Base-by-base conservation (phyloP, 2,797 vertebrate genomes). In the Diceros bicornis region DNA sequence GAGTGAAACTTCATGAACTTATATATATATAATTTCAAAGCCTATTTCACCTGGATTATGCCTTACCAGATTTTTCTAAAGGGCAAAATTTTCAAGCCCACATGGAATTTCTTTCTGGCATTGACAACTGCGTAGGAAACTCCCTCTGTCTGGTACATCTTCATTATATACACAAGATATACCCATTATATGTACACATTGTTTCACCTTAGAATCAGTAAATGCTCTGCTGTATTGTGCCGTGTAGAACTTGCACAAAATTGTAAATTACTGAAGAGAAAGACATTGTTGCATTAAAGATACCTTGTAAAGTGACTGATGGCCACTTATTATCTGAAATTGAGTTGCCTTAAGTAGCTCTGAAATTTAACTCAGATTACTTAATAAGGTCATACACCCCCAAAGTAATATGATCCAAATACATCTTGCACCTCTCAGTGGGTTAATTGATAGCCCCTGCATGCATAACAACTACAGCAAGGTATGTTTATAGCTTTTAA, bases 61-160 rank as follows among this genome's bases (percentile, higher is more conserved):
- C n/a, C 12, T 68, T 50, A 74, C 17, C 20, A 61, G 3, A 89
- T 89, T 61, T 96, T 85, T 89, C 59, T 62, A 41, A 75, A 52
- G 9, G 10, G 52, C 6, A 64, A 75, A 81, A 62, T 85, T 75
- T 89, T 25, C 20, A 93, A 93, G 20, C 27, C 34, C 25, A 50
- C 6, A n/a, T 95, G n/a, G 6, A 62, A 57, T 91, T 93, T 93
- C 52, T 41, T 86, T 89, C 14, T 72, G 57, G 50, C n/a, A 50
- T 44, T 92, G 34, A 87, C 32, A 55, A 8, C 66, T 41, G 7
- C 41, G 72, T 44, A 59, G 44, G 13, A 75, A 77, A 69, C 47
- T 61, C 23, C 47, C 52, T 91, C 68, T 71, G 0, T 62, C 17
- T 90, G 27, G 14, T 68, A 21, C 13, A 44, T 79, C 20, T 50